These are phyloP conservation scores for Parauchenoglanis punctatus DNA, from an alignment of 2,797 vertebrate species.

Conservation along the genomic window DNA sequence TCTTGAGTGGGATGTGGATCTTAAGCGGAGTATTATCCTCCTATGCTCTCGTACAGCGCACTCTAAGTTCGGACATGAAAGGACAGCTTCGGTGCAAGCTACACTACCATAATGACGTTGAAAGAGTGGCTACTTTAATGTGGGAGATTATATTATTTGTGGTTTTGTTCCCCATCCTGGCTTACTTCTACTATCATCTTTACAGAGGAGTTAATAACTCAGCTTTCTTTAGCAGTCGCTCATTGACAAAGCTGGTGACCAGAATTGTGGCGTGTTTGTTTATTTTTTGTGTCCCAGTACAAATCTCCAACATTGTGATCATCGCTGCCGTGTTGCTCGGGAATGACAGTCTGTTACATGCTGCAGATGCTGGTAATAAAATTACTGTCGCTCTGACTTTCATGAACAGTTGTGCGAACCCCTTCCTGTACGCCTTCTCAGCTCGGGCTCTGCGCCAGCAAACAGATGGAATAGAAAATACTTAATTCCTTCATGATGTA, in stretches of 20 bases:
- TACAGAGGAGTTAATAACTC: conserved; percentile 52
- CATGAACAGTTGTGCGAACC: conserved; percentile 59
- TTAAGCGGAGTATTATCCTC: conserved; percentile 40
- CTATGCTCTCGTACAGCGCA: conserved; percentile 17
- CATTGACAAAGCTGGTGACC: conserved; percentile 52
- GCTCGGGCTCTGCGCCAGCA: not conserved
- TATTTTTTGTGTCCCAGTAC: conserved; percentile 45
- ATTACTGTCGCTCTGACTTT: conserved; percentile 47
- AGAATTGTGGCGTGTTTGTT: conserved; percentile 57
- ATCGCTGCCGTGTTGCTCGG: not conserved
- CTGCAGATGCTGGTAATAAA: not conserved
- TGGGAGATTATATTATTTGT: conserved; percentile 52
- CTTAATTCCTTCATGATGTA: not conserved
- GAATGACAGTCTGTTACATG: not conserved
- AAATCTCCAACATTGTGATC: conserved; percentile 36
- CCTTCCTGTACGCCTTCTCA: conserved; percentile 59
- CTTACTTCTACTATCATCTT: conserved; percentile 51
- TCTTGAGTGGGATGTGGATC: conserved; percentile 52
- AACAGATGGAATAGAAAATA: not conserved
- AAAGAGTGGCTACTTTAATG: conserved; percentile 10
- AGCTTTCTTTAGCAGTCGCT: conserved; percentile 33
- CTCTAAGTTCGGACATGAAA: not conserved
- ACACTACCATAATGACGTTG: not conserved
- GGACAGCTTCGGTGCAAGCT: not conserved
- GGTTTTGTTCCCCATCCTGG: conserved; percentile 43